Conservation (phyloP, 2,888 invertebrate genomes). For the Perizoma flavofasciatum region DNA sequence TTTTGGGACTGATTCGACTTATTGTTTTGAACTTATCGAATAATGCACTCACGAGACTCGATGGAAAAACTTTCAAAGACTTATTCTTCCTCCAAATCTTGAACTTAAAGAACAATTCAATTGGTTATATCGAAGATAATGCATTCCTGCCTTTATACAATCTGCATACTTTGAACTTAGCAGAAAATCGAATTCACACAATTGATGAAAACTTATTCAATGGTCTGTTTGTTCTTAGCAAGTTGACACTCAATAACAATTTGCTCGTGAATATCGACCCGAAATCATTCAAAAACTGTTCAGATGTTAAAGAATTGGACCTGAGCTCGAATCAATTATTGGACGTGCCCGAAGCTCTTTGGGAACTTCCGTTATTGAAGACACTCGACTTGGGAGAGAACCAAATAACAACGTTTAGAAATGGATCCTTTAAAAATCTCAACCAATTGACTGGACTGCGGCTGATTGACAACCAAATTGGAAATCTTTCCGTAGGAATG, state of each 20-base stretch:
- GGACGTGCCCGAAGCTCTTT: slow-evolving; percentile 92
- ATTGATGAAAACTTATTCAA: slow-evolving; percentile 92
- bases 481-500: slow-evolving; percentile 93
- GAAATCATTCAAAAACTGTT: slow-evolving; percentile 94
- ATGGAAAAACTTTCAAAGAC: slow-evolving; percentile 93
- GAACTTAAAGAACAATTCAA: slow-evolving; percentile 93
- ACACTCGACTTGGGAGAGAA: slow-evolving; percentile 96
- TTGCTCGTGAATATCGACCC: slow-evolving; percentile 90
- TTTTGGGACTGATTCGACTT: slow-evolving; percentile 92
- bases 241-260: slow-evolving; percentile 94
- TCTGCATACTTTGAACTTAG: slow-evolving; percentile 93
- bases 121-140: slow-evolving; percentile 94
- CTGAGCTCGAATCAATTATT: slow-evolving; percentile 93
- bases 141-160: slow-evolving; percentile 95
- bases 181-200: slow-evolving; percentile 93
- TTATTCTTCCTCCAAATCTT: slow-evolving; percentile 93
- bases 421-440: slow-evolving; percentile 93
- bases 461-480: slow-evolving; percentile 95
- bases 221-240: slow-evolving; percentile 92
- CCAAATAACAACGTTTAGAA: slow-evolving; percentile 91
- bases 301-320: slow-evolving; percentile 94
- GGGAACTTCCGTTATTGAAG: slow-evolving; percentile 92
- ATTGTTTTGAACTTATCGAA: slow-evolving; percentile 93
- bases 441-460: slow-evolving; percentile 94
- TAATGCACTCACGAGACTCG: slow-evolving; percentile 93